These are phyloP conservation scores for Manis pentadactyla DNA, from an alignment of 2,797 vertebrate species.

Conservation along the genomic window DNA sequence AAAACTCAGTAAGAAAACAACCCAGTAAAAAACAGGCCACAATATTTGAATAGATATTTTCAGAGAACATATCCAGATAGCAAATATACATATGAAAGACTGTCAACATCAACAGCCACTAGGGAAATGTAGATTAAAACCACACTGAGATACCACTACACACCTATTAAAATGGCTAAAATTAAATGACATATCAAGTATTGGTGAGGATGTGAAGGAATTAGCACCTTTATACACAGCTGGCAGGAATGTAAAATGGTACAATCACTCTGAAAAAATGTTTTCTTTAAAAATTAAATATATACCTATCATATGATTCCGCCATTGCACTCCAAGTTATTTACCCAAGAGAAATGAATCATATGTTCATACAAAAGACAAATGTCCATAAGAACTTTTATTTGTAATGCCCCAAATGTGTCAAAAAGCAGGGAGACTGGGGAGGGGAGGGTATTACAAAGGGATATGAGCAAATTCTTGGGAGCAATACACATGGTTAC, in stretches of 20 bases:
- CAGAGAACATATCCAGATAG: neutral
- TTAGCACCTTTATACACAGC: neutral
- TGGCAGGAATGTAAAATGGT: neutral
- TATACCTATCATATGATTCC: neutral
- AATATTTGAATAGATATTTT: neutral
- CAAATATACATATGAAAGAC: neutral
- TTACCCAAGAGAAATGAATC: slow-evolving; percentile 2
- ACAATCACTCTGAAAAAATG: neutral
- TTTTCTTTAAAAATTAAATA: neutral
- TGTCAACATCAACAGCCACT: neutral
- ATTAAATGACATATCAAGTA: neutral
- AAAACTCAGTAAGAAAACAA: neutral
- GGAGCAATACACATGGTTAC: neutral
- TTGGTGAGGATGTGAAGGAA: neutral
- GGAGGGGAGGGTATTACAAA: neutral
- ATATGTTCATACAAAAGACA: neutral
- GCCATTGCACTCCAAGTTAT: neutral
- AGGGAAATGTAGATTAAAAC: neutral
- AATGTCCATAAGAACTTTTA: neutral
- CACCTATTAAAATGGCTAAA: neutral
- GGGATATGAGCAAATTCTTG: neutral
- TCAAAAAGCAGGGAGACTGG: neutral
- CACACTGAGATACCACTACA: neutral
- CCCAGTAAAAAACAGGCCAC: neutral
- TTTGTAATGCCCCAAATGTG: neutral